Percentiles rank a stretch among this genome's conserved stretches.
Evolutionary conservation across 2,113 vertebrate genomes (phyloP).

Genomic region (Dissostichus mawsoni): DNA sequence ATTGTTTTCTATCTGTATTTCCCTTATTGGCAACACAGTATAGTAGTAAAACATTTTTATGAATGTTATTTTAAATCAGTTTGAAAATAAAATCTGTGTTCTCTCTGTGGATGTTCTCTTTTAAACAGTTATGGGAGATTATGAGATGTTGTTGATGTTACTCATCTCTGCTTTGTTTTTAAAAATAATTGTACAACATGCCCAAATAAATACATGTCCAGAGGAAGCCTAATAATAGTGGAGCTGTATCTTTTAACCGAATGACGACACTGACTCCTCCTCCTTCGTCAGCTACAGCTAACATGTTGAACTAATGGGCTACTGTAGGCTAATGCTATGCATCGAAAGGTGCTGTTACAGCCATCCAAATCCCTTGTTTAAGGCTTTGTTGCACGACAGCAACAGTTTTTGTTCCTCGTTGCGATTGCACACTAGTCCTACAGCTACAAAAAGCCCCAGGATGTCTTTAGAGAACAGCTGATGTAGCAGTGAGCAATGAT

Average conservation of each 20-base stretch:
- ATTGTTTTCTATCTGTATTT: too few species aligned
- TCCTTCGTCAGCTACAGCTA: not conserved
- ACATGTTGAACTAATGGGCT: constrained; percentile 6
- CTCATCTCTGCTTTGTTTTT: too few species aligned
- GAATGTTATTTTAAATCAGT: too few species aligned
- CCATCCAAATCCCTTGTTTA: not conserved
- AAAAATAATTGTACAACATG: not conserved
- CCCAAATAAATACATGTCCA: not conserved
- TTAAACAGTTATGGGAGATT: too few species aligned
- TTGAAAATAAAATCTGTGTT: too few species aligned
- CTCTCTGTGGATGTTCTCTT: too few species aligned
- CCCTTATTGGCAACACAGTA: too few species aligned
- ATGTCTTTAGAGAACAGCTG: constrained; percentile 20
- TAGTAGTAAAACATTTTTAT: too few species aligned
- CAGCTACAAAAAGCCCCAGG: constrained; percentile 9
- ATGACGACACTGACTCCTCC: constrained; percentile 26
- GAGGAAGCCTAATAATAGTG: not conserved
- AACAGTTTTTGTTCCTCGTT: not conserved
- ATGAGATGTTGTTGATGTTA: too few species aligned
- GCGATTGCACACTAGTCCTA: constrained; percentile 1
- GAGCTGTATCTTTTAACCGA: constrained; percentile 38
- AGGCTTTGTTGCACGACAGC: not conserved
- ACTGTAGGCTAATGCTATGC: constrained; percentile 23
- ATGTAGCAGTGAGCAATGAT: constrained; percentile 14
- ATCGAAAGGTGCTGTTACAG: not conserved